These are phyloP conservation scores for Epinotia nisella DNA, from an alignment of 2,888 invertebrate genomes.

Conservation along the genomic window DNA sequence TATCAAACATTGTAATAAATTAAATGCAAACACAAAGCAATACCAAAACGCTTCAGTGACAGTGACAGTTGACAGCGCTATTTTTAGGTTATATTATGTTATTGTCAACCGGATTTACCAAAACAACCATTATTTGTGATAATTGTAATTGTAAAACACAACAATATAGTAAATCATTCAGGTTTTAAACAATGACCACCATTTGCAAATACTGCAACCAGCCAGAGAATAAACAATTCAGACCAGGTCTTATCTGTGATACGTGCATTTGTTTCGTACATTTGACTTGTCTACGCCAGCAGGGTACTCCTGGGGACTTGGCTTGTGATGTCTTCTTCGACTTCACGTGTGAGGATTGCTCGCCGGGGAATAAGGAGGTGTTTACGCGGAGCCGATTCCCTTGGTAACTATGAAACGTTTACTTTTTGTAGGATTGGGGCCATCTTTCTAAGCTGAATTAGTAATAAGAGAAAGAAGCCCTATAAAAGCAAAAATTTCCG, in stretches of 20 bases:
- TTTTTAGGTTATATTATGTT: conserved; percentile 46
- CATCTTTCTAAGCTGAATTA: too few relatives aligned
- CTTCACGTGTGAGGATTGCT: conserved; percentile 88
- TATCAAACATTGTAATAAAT: neutral
- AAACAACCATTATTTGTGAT: neutral
- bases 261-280: conserved; percentile 87
- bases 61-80: conserved; percentile 3
- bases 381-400: conserved; percentile 88
- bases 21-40: neutral
- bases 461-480: too few relatives aligned
- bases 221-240: conserved; percentile 79
- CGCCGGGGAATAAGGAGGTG: conserved; percentile 81
- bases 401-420: conserved; percentile 79
- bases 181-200: conserved; percentile 46
- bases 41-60: conserved; percentile 21
- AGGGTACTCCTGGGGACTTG: conserved; percentile 88
- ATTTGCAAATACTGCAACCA: conserved; percentile 86
- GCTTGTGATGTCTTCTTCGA: conserved; percentile 91
- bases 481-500: too few relatives aligned
- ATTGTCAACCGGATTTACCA: conserved; percentile 4
- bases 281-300: conserved; percentile 86
- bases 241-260: conserved; percentile 86
- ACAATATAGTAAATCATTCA: neutral
- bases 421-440: too few relatives aligned
- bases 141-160: neutral